Evolutionary conservation across 2,888 invertebrate species (phyloP), one percentile per base, ranked within the genome.

Genomic region (Ochropleura plecta): DNA sequence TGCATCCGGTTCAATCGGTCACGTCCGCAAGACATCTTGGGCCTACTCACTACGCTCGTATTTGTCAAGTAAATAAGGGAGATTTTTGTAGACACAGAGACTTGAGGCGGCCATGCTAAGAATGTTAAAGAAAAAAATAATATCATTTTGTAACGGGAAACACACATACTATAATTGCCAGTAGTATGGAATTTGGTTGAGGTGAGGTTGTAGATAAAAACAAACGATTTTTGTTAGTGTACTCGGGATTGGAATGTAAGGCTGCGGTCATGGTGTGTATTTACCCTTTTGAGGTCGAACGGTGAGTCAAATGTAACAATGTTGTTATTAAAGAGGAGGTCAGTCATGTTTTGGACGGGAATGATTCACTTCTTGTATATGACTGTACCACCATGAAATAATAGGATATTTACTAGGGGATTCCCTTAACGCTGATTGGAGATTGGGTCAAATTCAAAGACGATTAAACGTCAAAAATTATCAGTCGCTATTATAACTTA

Each of bases 1-100:
- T 89, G 93, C 93, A 93, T 95, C 95, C 95, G 95, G 94, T 93
- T 87, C 89, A 85, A 86, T 89, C 89, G 90, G 92, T 90, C 91
- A 90, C 87, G 88, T 88, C 87, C 84, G 83, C 82, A 73, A 84
- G 86, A 83, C 82, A 78, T 80, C 82, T 83, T 84, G 79, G 82
- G 83, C 76, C 79, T 79, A 74, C 59, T 79, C 82, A 86, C 87
- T 84, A 83, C 86, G 78, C 78, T 83, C 82, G 83, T 91, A 89
- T 91, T 91, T 91, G 89, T 86, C 87, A 86, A 90, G 88, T 88
- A 88, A 90, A 91, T 90, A 89, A 90, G 88, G 88, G 88, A 90
- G 89, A 88, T 90, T 91, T 91, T 90, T 91, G 90, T 91, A 88
- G 86, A 88, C 87, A 89, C 86, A 89, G 85, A 85, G 86, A 90